A percentile compares a stretch with the other conserved stretches of the same genome.
Evolutionary conservation across 2,888 invertebrate species (phyloP).

Genomic region (Acheta domesticus): DNA sequence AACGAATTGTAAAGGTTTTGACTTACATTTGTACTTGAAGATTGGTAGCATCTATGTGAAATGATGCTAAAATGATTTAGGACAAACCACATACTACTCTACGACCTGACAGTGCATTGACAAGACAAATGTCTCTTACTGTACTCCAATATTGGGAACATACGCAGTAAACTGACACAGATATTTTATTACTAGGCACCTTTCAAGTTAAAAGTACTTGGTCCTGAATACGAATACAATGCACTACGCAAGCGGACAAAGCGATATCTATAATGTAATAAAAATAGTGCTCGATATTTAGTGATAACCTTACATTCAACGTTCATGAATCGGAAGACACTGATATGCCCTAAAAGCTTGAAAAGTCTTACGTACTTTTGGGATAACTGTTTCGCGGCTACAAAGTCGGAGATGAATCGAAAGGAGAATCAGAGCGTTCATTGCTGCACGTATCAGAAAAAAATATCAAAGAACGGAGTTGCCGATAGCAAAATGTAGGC

Average conservation of each 20-base stretch:
- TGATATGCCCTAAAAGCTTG: conserved; percentile 18
- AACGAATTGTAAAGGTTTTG: too few relatives aligned
- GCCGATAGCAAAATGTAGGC: too few relatives aligned
- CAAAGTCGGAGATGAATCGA: not conserved
- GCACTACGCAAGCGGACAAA: conserved; percentile 1
- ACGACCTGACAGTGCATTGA: not conserved
- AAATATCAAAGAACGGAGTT: too few relatives aligned
- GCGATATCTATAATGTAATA: not conserved
- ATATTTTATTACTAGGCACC: not conserved
- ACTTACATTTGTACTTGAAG: conserved; percentile 1
- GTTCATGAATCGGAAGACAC: conserved; percentile 18
- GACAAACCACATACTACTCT: not conserved
- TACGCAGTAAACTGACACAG: not conserved
- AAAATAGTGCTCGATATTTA: conserved; percentile 18
- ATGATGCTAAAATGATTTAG: not conserved
- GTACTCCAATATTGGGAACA: not conserved
- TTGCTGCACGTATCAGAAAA: too few relatives aligned
- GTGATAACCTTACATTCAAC: conserved; percentile 6
- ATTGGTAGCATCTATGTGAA: not conserved
- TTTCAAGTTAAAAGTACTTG: not conserved
- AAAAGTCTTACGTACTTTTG: not conserved
- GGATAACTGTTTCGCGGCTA: not conserved
- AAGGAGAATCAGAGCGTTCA: not conserved
- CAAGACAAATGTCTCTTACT: not conserved
- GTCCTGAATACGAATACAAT: not conserved